Evolutionary conservation across 2,888 invertebrate genomes (phyloP).

Genomic region (Drosophila algonquin): DNA sequence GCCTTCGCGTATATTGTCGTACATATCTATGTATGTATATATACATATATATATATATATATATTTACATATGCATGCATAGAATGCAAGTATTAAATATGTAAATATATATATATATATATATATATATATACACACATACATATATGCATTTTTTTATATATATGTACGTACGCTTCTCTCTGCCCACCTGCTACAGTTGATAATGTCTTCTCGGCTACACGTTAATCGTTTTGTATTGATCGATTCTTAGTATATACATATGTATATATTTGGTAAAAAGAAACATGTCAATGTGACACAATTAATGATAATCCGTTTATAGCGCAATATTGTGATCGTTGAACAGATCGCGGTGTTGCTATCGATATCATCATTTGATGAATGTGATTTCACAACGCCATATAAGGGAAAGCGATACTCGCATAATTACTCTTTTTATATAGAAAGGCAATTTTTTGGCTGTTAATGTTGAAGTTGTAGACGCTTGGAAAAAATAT

Average conservation of each 20-base stretch:
- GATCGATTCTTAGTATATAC: slow-evolving; percentile 1
- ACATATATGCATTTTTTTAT: background rate
- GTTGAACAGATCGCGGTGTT: background rate
- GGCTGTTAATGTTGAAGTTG: background rate
- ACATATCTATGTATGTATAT: background rate
- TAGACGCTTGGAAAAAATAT: background rate
- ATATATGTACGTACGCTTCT: background rate
- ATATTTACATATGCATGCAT: background rate
- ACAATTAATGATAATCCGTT: slow-evolving; percentile 67
- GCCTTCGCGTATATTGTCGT: background rate
- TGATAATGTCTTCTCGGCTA: background rate
- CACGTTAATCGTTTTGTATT: background rate
- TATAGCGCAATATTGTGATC: slow-evolving; percentile 57
- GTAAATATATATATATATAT: background rate
- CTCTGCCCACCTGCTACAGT: background rate
- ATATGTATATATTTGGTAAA: slow-evolving; percentile 1
- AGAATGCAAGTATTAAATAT: background rate
- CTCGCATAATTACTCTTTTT: background rate
- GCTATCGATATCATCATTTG: background rate
- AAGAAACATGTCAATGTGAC: slow-evolving; percentile 75
- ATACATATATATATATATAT: background rate
- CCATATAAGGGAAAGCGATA: background rate
- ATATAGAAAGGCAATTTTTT: background rate
- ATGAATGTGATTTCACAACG: background rate
- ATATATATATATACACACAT: background rate